Conservation (phyloP, 2,113 vertebrate genomes). For the Dicerorhinus sumatrensis region DNA sequence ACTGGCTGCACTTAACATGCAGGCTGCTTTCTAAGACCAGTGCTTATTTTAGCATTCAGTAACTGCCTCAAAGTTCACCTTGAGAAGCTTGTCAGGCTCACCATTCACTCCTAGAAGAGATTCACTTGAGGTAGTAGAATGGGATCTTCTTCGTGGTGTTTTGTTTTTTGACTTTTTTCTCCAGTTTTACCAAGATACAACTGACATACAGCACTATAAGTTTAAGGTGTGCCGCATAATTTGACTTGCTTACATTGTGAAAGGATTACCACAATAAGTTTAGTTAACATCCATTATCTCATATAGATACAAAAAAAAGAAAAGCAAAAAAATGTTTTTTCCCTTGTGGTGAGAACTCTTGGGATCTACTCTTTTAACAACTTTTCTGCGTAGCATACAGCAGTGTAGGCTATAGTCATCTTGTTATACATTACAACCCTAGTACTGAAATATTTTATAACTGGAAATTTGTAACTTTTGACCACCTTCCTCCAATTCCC, state of each 20-base stretch:
- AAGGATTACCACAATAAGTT: not conserved
- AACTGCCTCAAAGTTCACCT: not conserved
- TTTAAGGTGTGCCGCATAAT: not conserved
- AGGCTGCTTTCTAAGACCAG: not conserved
- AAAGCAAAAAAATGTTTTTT: not conserved
- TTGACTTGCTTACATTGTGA: not conserved
- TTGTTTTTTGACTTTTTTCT: not conserved
- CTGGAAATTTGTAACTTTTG: not conserved
- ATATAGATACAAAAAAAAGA: not conserved
- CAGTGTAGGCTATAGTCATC: not conserved
- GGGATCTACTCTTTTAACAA: not conserved
- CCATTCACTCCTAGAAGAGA: not conserved
- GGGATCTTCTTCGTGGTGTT: not conserved
- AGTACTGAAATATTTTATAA: not conserved
- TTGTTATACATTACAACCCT: not conserved
- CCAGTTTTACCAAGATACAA: not conserved
- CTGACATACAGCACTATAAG: not conserved
- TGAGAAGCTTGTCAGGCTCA: not conserved
- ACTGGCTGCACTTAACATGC: not conserved
- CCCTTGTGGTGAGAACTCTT: not conserved
- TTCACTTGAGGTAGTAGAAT: not conserved
- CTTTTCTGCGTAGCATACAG: not conserved
- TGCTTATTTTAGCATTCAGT: not conserved
- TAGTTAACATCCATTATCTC: not conserved
- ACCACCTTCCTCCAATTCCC: not conserved